Evolutionary conservation across 2,888 invertebrate species (phyloP).

Genomic region (Liodrosophila aerea): DNA sequence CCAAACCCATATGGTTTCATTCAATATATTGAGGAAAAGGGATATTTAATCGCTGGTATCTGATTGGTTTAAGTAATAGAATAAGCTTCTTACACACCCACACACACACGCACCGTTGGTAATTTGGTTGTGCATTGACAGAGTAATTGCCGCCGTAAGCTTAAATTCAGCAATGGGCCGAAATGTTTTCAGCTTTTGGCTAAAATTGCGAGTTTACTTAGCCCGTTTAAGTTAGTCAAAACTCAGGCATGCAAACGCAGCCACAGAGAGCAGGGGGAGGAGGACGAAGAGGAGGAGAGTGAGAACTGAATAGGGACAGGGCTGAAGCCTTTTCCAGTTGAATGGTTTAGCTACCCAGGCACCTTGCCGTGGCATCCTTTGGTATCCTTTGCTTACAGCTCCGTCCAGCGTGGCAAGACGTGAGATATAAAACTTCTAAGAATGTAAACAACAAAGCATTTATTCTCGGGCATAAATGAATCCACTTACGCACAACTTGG

Average conservation of each 20-base stretch:
- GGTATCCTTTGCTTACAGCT: conserved; percentile 24
- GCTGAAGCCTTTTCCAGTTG: conserved; percentile 45
- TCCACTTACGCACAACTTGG: conserved; percentile 67
- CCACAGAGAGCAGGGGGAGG: conserved; percentile 4
- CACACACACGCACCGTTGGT: too few relatives aligned
- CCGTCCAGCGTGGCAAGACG: conserved; percentile 50
- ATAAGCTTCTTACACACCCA: conserved; percentile 15
- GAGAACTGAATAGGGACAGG: too few relatives aligned
- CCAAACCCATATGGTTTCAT: neutral
- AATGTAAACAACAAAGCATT: conserved; percentile 76
- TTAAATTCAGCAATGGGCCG: conserved; percentile 26
- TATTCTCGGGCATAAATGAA: conserved; percentile 67
- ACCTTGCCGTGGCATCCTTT: conserved; percentile 37
- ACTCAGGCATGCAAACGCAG: conserved; percentile 31
- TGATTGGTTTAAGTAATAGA: conserved; percentile 19
- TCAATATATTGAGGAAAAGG: neutral
- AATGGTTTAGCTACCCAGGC: conserved; percentile 37
- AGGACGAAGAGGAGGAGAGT: conserved; percentile 20
- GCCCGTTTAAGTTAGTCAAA: conserved; percentile 23
- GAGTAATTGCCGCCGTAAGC: conserved; percentile 26
- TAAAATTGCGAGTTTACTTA: neutral
- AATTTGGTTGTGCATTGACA: conserved; percentile 7
- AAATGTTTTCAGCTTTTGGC: conserved; percentile 21
- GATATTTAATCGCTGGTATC: conserved; percentile 21
- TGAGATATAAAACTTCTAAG: conserved; percentile 69